Conservation (phyloP, 2,797 vertebrate genomes). For the Caiman crocodilus region DNA sequence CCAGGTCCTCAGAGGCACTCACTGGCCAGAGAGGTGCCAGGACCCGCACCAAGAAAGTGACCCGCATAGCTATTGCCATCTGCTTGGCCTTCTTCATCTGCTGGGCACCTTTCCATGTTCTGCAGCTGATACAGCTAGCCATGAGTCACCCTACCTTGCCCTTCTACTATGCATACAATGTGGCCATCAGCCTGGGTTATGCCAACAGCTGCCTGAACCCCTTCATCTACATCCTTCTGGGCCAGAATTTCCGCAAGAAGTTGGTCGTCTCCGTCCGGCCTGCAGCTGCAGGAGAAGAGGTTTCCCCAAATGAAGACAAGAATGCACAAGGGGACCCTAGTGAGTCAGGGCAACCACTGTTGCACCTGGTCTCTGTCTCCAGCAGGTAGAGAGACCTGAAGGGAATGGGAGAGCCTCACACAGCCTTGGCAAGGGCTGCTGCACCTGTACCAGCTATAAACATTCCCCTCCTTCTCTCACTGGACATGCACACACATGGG, state of each 20-base stretch:
- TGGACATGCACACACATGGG: too few relatives aligned
- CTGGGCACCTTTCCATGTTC: slow-evolving; percentile 60
- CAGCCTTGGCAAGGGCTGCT: neutral
- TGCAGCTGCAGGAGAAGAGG: slow-evolving; percentile 8
- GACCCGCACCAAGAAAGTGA: slow-evolving; percentile 41
- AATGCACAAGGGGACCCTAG: neutral
- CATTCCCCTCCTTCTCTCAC: neutral
- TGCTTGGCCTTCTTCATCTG: slow-evolving; percentile 56
- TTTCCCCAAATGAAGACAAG: neutral
- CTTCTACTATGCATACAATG: slow-evolving; percentile 52
- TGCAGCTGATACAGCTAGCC: slow-evolving; percentile 56
- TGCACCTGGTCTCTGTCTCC: slow-evolving; percentile 34
- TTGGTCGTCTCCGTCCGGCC: slow-evolving; percentile 40
- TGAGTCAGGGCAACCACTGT: slow-evolving; percentile 40
- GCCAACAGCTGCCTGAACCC: slow-evolving; percentile 68
- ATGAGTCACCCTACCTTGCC: slow-evolving; percentile 33
- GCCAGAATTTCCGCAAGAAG: slow-evolving; percentile 35
- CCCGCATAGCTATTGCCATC: slow-evolving; percentile 25
- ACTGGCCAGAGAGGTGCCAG: slow-evolving; percentile 32
- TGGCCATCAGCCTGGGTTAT: slow-evolving; percentile 61
- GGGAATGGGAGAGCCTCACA: accelerated
- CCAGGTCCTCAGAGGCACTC: slow-evolving; percentile 17
- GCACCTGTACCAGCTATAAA: neutral
- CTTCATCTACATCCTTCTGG: slow-evolving; percentile 66
- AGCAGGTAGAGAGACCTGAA: neutral